Base-by-base conservation (phyloP, 2,113 vertebrate genomes). In the Tragelaphus strepsiceros region DNA sequence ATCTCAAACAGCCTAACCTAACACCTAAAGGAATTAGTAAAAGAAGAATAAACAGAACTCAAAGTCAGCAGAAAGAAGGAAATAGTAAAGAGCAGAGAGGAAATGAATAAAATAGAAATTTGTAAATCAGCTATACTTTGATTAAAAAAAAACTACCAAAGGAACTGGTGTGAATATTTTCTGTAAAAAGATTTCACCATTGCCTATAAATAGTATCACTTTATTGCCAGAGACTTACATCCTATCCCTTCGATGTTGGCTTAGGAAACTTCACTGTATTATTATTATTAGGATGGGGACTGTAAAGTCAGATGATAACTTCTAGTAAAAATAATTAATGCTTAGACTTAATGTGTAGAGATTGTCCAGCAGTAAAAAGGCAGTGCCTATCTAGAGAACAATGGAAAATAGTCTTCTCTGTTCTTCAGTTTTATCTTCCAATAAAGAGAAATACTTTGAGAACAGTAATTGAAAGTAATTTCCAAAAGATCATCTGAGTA, bases 391-490 rank as follows among this genome's bases (percentile, higher is more conserved):
- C 61, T 86, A 39, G 24, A 62, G 14, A 81, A 62, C 26, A 80
- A 81, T 49, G 46, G 32, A 56, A 96, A 86, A 83, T 26, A 30
- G 43, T 43, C 43, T 74, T 74, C 26, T 16, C 4, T 32, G 21
- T 32, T 74, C 56, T 86, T 93, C 39, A 89, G 39, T 53, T 88
- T 80, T 94, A 64, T 64, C 71, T 84, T 86, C 39, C 64, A 95
- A 3, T 56, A 81, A 93, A 93, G 46, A 90, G 32, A 94, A 61
- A 62, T 92, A 71, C 4, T 91, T 96, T 78, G 59, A 92, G 53
- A 96, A 94, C 1, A 80, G 53, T 35, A 94, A 62, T 88, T 97
- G 46, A 94, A 96, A 96, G 35, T 94, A 88, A 94, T 94, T 97
- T 96, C 24, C 30, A 54, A 49, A 96, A 88, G 3, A 87, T 89